A percentile compares a stretch with the other conserved stretches of the same genome.
phyloP scores from a whole-genome alignment of 2,113 vertebrate genomes.

The Dermatemys mawii region DNA sequence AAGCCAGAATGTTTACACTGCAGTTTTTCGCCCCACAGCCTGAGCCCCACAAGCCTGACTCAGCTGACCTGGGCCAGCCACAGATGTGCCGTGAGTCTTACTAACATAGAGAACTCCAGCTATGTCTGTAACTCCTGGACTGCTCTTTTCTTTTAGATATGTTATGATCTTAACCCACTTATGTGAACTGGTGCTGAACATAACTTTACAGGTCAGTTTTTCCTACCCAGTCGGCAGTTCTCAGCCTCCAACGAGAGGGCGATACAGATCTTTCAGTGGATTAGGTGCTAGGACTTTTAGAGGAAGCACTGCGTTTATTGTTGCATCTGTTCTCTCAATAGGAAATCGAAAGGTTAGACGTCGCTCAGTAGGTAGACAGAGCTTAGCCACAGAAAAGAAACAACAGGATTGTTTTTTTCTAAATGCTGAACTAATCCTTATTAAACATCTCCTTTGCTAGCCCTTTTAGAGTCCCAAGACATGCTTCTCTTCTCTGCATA shows the following conservation, averaged over 20 bases:
- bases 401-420: background rate
- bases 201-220: background rate
- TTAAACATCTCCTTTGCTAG: background rate
- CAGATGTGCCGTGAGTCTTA: background rate
- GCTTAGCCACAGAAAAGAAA: background rate
- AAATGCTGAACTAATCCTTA: background rate
- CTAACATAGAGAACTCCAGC: too few species aligned
- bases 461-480: background rate
- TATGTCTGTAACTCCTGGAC: fast-evolving
- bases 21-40: background rate
- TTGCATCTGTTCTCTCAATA: background rate
- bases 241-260: fast-evolving
- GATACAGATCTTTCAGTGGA: fast-evolving
- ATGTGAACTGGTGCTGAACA: background rate
- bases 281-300: background rate
- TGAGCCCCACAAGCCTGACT: background rate
- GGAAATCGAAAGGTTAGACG: fast-evolving
- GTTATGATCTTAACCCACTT: too few species aligned
- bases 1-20: background rate
- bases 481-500: background rate
- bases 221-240: background rate
- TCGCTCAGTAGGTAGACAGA: background rate
- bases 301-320: fast-evolving
- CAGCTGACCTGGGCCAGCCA: background rate
- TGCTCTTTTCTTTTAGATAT: background rate